A percentile compares a stretch with the other conserved stretches of the same genome.
Evolutionary conservation across 2,113 vertebrate species (phyloP).

Genomic region (Strix aluco): DNA sequence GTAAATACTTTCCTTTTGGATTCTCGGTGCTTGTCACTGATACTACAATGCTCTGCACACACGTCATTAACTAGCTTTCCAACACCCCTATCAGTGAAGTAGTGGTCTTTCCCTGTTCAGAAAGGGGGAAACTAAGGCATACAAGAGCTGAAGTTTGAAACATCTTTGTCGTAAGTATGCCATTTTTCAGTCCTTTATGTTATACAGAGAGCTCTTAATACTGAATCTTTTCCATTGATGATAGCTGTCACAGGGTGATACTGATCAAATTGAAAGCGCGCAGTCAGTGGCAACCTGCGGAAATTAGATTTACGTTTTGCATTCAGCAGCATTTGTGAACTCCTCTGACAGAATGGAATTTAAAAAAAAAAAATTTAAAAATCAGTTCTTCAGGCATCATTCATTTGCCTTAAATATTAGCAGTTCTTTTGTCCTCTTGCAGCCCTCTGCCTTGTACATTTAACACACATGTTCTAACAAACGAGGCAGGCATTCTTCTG

Average conservation of each 20-base stretch:
- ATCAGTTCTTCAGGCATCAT: neutral
- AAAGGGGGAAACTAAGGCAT: neutral
- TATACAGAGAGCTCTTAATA: neutral
- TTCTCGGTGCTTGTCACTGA: neutral
- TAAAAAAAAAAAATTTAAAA: neutral
- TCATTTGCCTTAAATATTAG: neutral
- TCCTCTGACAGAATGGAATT: neutral
- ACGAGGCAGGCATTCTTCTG: constrained; percentile 53
- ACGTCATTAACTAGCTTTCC: neutral
- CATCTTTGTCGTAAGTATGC: neutral
- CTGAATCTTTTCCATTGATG: neutral
- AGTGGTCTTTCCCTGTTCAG: neutral
- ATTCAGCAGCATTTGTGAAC: neutral
- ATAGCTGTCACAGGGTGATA: neutral
- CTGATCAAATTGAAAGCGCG: neutral
- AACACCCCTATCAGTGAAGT: neutral
- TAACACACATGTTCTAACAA: constrained; percentile 35
- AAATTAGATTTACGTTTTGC: neutral
- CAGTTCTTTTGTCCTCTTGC: neutral
- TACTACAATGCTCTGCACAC: neutral
- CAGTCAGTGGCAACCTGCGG: neutral
- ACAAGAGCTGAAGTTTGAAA: neutral
- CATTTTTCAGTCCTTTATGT: neutral
- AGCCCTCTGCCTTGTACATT: neutral
- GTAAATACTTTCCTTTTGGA: neutral